Base-by-base conservation (phyloP, 2,797 vertebrate species). In the Chanos chanos region DNA sequence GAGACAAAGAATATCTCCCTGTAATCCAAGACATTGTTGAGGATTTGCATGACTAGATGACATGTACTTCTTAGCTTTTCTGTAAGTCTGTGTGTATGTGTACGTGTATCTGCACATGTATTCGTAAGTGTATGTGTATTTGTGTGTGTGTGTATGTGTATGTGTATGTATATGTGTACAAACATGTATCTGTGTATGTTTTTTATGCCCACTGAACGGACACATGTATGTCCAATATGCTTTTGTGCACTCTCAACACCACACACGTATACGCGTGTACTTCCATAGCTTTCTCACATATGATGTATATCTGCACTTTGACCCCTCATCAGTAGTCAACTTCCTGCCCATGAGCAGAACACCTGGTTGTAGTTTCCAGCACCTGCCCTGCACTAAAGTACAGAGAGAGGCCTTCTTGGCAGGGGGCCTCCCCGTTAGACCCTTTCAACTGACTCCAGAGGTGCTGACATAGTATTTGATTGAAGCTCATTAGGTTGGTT, bases 341-440 rank as follows among this genome's bases (percentile, higher is more conserved):
- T 84, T 83, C 67, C 72, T 61, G 64, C 77, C 76, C 72, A 70
- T 64, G 62, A 77, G 44, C 56, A n/a, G 40, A 68, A 61, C 78
- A 80, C 68, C 77, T 85, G 76, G 77, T 72, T 83, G 71, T 74
- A 78, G 62, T 87, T 85, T 78, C 73, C 68, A 57, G 44, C 58
- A 75, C 44, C 31, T 51, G 51, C 72, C 68, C 73, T 76, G 19
- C 54, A 28, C 45, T 49, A 56, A 66, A 72, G 61, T 31, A 67
- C 39, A 50, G 68, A 9, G 1, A 33, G 70, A 58, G 58, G 66
- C 37, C 61, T 64, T 8, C 15, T 10, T 30, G 62, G 45, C 34
- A 25, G 40, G 56, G 53, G 7, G 40, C 8, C 24, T 43, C 69
- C 27, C 44, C 48, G 41, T 49, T 53, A 61, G 70, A 69, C 59